These are phyloP conservation scores for Meandrusa payeni DNA, from an alignment of 2,888 invertebrate genomes.

Conservation along the genomic window DNA sequence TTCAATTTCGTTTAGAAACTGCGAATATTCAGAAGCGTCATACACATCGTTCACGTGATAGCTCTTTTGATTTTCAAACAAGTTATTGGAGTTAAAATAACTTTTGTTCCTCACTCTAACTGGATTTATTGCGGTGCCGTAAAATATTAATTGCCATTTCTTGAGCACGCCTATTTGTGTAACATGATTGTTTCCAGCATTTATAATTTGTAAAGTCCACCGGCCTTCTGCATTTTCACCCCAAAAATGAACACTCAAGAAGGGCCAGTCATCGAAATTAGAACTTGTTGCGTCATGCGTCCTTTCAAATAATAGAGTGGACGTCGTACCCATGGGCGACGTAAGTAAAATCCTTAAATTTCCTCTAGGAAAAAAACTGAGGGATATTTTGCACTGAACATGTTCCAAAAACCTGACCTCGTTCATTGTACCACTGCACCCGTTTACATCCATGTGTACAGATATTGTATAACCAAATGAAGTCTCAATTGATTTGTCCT, in stretches of 20 bases:
- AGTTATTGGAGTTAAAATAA: slow-evolving; percentile 72
- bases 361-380: slow-evolving; percentile 95
- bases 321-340: slow-evolving; percentile 96
- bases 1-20: slow-evolving; percentile 74
- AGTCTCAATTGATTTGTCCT: slow-evolving; percentile 89
- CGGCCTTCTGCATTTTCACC: slow-evolving; percentile 94
- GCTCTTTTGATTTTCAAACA: slow-evolving; percentile 70
- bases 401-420: slow-evolving; percentile 96
- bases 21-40: slow-evolving; percentile 81
- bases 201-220: slow-evolving; percentile 91
- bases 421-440: slow-evolving; percentile 92
- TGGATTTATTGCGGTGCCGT: slow-evolving; percentile 94
- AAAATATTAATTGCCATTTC: slow-evolving; percentile 98
- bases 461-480: slow-evolving; percentile 88
- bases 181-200: slow-evolving; percentile 88
- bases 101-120: slow-evolving; percentile 84
- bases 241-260: slow-evolving; percentile 99
- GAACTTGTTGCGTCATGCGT: slow-evolving; percentile 94
- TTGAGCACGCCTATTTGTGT: slow-evolving; percentile 93
- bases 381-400: slow-evolving; percentile 96
- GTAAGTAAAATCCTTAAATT: slow-evolving; percentile 93
- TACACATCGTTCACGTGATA: slow-evolving; percentile 84
- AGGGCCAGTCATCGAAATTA: slow-evolving; percentile 99
- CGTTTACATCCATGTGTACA: slow-evolving; percentile 94
- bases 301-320: slow-evolving; percentile 95